These are phyloP conservation scores for Selenia dentaria DNA, from an alignment of 2,888 invertebrate species.

Conservation along the genomic window DNA sequence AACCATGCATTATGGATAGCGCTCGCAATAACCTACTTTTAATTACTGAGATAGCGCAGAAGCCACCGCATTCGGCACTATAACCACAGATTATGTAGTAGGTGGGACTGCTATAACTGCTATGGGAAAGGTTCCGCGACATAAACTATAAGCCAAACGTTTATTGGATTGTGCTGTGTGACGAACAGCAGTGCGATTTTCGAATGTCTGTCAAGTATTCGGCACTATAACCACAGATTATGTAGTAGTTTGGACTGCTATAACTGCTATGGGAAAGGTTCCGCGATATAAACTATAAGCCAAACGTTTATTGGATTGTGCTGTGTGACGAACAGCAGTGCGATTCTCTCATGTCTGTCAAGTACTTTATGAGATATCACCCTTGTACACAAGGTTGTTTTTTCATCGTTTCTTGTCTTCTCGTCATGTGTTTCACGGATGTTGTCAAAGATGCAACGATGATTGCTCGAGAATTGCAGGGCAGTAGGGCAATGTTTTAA, in stretches of 20 bases:
- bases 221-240: conserved; percentile 38
- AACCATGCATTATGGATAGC: neutral
- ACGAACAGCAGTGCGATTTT: neutral
- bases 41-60: conserved; percentile 46
- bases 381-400: too few species aligned
- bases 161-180: conserved; percentile 2
- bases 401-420: too few species aligned
- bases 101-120: conserved; percentile 10
- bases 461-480: too few species aligned
- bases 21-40: conserved; percentile 35
- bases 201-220: conserved; percentile 30
- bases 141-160: conserved; percentile 16
- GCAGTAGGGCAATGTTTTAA: too few species aligned
- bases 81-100: conserved; percentile 25
- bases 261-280: conserved; percentile 28
- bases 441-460: too few species aligned
- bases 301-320: conserved; percentile 13
- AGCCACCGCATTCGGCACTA: conserved; percentile 43
- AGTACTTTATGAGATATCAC: too few species aligned
- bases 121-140: conserved; percentile 28
- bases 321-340: neutral
- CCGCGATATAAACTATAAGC: conserved; percentile 20
- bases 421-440: too few species aligned
- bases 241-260: neutral
- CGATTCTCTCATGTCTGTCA: too few species aligned